Evolutionary conservation across 2,888 invertebrate species (phyloP).

Genomic region (Cantharis nigra): DNA sequence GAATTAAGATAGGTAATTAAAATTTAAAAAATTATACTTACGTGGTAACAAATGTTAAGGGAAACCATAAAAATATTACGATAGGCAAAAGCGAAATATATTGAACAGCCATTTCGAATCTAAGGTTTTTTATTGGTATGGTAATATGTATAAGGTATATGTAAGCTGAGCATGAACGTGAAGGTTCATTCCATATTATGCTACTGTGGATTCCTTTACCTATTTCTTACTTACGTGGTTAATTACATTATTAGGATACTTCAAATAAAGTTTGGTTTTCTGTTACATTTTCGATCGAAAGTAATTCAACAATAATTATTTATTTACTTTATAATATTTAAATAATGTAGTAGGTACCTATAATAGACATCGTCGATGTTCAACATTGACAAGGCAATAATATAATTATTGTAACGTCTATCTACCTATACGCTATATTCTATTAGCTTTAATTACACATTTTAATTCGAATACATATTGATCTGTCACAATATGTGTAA

Average conservation of each 20-base stretch:
- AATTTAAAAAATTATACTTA: constrained; percentile 37
- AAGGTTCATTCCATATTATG: not conserved
- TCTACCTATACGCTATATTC: not conserved
- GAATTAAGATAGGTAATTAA: not conserved
- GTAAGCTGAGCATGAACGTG: not conserved
- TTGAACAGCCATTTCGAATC: constrained; percentile 6
- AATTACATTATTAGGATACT: not conserved
- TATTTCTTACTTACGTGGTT: not conserved
- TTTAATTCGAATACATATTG: not conserved
- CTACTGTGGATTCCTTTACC: not conserved
- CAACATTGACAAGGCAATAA: not conserved
- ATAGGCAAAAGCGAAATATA: constrained; percentile 41
- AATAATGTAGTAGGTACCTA: not conserved
- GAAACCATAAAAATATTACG: constrained; percentile 43
- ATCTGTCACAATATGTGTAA: not conserved
- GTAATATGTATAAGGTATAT: not conserved
- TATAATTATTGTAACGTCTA: not conserved
- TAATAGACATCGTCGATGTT: not conserved
- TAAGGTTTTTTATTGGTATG: not conserved
- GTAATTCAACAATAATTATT: not conserved
- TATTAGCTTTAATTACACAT: not conserved
- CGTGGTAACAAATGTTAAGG: constrained; percentile 46
- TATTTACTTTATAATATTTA: not conserved
- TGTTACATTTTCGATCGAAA: not conserved
- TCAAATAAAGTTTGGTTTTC: not conserved